These are phyloP conservation scores for Phrynocephalus vlangalii DNA, from an alignment of 2,797 vertebrate genomes.

Conservation along the genomic window DNA sequence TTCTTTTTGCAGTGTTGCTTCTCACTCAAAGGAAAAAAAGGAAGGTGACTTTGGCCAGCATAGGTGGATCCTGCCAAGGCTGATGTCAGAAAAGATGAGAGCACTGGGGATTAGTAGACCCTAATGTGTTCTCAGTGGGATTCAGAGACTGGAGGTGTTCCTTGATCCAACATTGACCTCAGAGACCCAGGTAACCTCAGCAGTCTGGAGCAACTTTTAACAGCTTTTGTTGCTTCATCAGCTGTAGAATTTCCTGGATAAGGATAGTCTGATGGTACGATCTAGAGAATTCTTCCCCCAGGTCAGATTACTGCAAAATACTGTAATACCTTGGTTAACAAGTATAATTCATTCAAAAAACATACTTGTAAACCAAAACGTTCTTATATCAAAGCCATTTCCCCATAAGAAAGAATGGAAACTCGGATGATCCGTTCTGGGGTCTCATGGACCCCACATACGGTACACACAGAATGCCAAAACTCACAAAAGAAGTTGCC, in stretches of 20 bases:
- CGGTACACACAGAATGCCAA: too few species aligned
- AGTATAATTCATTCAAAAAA: too few species aligned
- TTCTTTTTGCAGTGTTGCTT: not conserved
- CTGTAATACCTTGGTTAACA: too few species aligned
- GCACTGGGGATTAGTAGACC: too few species aligned
- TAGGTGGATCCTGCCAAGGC: not conserved
- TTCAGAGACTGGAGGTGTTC: not conserved
- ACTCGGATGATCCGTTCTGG: too few species aligned
- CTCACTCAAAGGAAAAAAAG: not conserved
- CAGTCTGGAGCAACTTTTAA: not conserved
- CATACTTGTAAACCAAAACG: too few species aligned
- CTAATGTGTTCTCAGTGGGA: not conserved
- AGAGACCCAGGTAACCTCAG: not conserved
- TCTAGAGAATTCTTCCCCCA: not conserved
- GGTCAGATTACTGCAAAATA: not conserved
- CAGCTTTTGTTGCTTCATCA: not conserved
- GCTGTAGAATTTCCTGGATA: not conserved
- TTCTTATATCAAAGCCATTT: too few species aligned
- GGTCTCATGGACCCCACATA: too few species aligned
- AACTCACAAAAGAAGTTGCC: too few species aligned
- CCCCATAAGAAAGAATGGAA: too few species aligned
- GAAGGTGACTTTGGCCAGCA: not conserved
- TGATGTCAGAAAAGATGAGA: not conserved
- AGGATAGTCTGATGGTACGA: not conserved
- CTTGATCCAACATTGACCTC: not conserved